These are phyloP conservation scores for Pemphigus obesinymphae DNA, from an alignment of 1,140 invertebrate species.

Conservation along the genomic window DNA sequence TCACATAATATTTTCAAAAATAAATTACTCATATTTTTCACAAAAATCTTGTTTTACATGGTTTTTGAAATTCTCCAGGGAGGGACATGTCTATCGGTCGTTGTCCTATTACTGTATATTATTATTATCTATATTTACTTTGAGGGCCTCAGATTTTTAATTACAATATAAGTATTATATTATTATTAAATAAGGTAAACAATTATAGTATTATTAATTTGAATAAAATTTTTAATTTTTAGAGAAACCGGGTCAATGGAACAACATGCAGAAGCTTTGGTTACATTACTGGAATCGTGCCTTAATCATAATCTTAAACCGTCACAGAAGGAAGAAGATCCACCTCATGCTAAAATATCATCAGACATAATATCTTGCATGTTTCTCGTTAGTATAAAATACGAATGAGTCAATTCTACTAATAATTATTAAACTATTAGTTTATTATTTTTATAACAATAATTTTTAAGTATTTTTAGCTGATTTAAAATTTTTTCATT, in stretches of 20 bases:
- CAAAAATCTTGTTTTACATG: too few relatives aligned
- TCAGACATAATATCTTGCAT: constrained; percentile 90
- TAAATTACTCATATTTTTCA: too few relatives aligned
- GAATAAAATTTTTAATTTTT: constrained; percentile 42
- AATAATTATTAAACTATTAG: neutral
- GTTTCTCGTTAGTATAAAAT: constrained; percentile 76
- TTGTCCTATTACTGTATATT: too few relatives aligned
- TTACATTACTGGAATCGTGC: constrained; percentile 78
- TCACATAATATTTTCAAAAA: too few relatives aligned
- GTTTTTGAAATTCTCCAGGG: too few relatives aligned
- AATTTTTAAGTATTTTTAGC: too few relatives aligned
- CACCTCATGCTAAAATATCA: constrained; percentile 91
- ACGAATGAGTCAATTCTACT: neutral
- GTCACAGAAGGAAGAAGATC: constrained; percentile 72
- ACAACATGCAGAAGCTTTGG: constrained; percentile 74
- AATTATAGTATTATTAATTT: neutral
- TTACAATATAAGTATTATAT: too few relatives aligned
- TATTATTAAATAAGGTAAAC: too few relatives aligned
- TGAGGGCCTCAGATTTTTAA: too few relatives aligned
- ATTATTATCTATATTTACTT: constrained; percentile 41
- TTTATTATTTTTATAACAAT: too few relatives aligned
- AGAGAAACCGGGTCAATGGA: constrained; percentile 84
- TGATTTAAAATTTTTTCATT: too few relatives aligned
- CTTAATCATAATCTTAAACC: constrained; percentile 82
- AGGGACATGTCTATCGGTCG: too few relatives aligned